Evolutionary conservation across 2,888 invertebrate species (phyloP), one percentile per base, ranked within the genome.

Genomic region (Cylindroiulus punctatus): DNA sequence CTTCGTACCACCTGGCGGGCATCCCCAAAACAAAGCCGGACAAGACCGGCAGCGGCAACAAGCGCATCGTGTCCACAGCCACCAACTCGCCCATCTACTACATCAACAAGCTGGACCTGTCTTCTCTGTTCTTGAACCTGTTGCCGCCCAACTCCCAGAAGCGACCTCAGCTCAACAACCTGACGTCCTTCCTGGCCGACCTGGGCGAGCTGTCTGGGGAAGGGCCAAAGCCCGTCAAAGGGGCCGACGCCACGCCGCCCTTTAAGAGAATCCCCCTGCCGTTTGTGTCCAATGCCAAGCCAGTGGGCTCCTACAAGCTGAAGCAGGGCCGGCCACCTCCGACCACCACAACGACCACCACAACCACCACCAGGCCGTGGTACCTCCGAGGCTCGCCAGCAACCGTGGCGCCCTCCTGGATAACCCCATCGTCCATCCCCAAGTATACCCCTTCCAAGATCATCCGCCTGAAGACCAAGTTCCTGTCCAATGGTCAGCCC

Each of bases 21-120:
- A 36, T 84, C 40, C 36, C 36, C 26, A 84, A 30, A n/a, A 40
- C 17, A 3, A 81, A 81, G 32, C 81, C 81, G n/a, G 36, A 19
- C 36, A 81, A 81, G 40, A 14, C 17, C 8, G 22, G 44, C 47
- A 44, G 5, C 44, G 30, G 40, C 17, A 42, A 26, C 19, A 84
- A 14, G 26, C 84, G 84, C 17, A 22, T 84, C 44, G 84, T 84
- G 84, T 84, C 84, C 84, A 84, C 86, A 26, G 86, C 83, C 83
- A 86, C 86, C 22, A 86, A 86, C 52, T 86, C 86, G 3, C 86
- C 86, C 40, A 86, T 86, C 42, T 86, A 42, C 40, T 86, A 86
- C 83, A 86, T 86, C 86, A 81, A 52, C 83, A 81, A 83, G 19
- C 32, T 86, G 81, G 82, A 83, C 40, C 47, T 83, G 3, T 83